Evolutionary conservation across 2,888 invertebrate genomes (phyloP).

Genomic region (Electrophaes corylata): DNA sequence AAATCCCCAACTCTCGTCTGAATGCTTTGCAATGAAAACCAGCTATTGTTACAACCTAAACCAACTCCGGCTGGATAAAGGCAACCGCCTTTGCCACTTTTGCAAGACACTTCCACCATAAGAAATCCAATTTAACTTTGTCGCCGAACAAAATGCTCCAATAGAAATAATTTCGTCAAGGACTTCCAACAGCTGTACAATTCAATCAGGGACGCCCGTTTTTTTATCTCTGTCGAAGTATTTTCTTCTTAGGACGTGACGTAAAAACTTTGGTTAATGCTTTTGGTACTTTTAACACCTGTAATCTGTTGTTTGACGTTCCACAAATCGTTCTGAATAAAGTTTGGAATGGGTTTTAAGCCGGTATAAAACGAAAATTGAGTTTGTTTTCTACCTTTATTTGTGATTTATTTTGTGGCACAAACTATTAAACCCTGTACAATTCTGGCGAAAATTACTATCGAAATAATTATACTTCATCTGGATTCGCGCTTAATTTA

Average conservation of each 20-base stretch:
- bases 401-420: not conserved
- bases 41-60: conserved; percentile 69
- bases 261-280: conserved; percentile 62
- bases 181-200: conserved; percentile 78
- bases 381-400: conserved; percentile 7
- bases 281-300: conserved; percentile 64
- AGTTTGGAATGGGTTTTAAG: conserved; percentile 10
- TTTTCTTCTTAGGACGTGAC: conserved; percentile 55
- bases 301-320: conserved; percentile 40
- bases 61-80: conserved; percentile 67
- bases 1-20: conserved; percentile 45
- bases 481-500: not conserved
- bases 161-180: conserved; percentile 83
- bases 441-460: not conserved
- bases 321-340: conserved; percentile 27
- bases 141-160: conserved; percentile 80
- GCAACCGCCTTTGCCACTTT: conserved; percentile 67
- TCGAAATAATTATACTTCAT: not conserved
- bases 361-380: conserved; percentile 3
- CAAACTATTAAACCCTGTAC: not conserved
- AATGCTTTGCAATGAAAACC: conserved; percentile 53
- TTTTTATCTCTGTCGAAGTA: conserved; percentile 59
- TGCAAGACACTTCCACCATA: conserved; percentile 73
- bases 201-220: conserved; percentile 76
- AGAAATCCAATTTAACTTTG: conserved; percentile 83